Conservation (phyloP, 2,888 invertebrate genomes). For the Campoletis raptor region DNA sequence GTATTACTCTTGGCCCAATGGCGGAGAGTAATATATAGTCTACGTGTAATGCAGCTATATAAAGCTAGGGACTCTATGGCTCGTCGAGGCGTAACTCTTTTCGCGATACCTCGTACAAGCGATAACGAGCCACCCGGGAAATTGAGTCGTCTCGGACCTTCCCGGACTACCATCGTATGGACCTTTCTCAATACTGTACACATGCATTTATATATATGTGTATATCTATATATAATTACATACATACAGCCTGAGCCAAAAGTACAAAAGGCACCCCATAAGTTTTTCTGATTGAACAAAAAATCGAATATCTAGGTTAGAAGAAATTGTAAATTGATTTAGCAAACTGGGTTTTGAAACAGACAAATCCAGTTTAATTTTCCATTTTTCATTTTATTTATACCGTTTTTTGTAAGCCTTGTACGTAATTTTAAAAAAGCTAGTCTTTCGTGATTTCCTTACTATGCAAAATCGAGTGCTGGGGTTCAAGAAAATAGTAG, state of each 20-base stretch:
- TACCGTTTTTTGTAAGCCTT: too few relatives aligned
- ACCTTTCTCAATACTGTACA: background rate
- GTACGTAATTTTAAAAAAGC: too few relatives aligned
- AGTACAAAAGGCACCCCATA: too few relatives aligned
- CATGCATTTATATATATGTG: slow-evolving; percentile 19
- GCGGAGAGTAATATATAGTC: slow-evolving; percentile 7
- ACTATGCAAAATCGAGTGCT: too few relatives aligned
- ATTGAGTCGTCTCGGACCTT: slow-evolving; percentile 60
- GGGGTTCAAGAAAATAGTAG: too few relatives aligned
- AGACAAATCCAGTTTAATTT: too few relatives aligned
- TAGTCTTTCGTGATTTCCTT: too few relatives aligned
- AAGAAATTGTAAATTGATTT: too few relatives aligned
- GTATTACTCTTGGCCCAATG: slow-evolving; percentile 29
- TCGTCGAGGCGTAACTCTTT: slow-evolving; percentile 65
- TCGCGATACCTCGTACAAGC: slow-evolving; percentile 66
- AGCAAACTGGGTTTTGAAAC: too few relatives aligned
- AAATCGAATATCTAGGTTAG: too few relatives aligned
- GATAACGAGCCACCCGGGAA: slow-evolving; percentile 72
- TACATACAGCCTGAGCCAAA: background rate
- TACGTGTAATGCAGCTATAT: slow-evolving; percentile 36
- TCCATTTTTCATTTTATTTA: too few relatives aligned
- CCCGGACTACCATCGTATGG: slow-evolving; percentile 22
- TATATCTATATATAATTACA: slow-evolving; percentile 3
- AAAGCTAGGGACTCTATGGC: slow-evolving; percentile 28
- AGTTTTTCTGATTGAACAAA: too few relatives aligned